Evolutionary conservation across 2,797 vertebrate genomes (phyloP), one percentile per base, ranked within the genome.

Genomic region (Ptychobarbus kaznakovi): DNA sequence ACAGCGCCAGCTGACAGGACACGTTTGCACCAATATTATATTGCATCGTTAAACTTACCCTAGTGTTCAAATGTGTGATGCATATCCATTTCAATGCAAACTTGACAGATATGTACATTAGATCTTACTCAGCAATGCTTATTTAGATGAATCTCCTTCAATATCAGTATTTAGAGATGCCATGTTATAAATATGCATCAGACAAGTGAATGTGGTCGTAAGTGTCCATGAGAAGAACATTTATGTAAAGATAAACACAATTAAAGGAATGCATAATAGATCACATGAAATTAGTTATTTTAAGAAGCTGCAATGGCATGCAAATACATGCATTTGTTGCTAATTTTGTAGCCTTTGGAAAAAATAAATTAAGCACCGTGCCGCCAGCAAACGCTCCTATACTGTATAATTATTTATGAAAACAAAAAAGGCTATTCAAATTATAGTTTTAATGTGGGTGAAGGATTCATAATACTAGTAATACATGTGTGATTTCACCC

Each of bases 1-100:
- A 68, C 89, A 32, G 87, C 89, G 79, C 87, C 91, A 90, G 91
- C 87, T 92, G 92, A 87, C 83, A 87, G 91, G 91, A 93, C 91
- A 89, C 91, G 91, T 88, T 88, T 85, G 79, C 72, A 53, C 89
- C 82, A 68, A 84, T 92, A 92, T 89, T 84, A 88, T 85, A 84
- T 81, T 89, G 90, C 87, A 74, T 66, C 16, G 16, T 38, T 32
- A 44, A 84, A 82, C 73, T 83, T 44, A 76, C 35, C 32, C 75
- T 70, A 74, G 1, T 51, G 22, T 75, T 38, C n/a, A 28, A 42
- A 49, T 44, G 20, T 44, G 25, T 4, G 25, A 40, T 69, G 42
- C 53, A 84, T 73, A 79, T 83, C n/a, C 76, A 58, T 81, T 51
- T 69, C 42, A 74, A 66, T 44, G 16, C 44, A 63, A n/a, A 69